Percentiles rank a stretch among this genome's conserved stretches.
Evolutionary conservation across 1,140 invertebrate species (phyloP).

Genomic region (Ericerus pela): DNA sequence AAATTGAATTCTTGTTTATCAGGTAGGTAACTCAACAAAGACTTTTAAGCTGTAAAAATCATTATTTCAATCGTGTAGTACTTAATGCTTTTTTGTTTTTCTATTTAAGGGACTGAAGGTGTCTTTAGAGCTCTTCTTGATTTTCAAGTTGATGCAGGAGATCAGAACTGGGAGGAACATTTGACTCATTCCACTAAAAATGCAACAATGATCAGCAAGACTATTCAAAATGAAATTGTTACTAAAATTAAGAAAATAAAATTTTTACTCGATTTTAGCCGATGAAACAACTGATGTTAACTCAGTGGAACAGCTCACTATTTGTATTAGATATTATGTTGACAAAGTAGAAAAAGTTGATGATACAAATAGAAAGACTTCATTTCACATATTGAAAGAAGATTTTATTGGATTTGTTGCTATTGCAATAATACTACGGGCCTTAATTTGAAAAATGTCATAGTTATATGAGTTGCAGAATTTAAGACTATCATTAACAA

Average conservation of each 20-base stretch:
- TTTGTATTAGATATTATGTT: neutral
- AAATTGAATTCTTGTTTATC: no score
- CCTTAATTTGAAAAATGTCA: conserved; percentile 18
- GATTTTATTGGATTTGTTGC: conserved; percentile 23
- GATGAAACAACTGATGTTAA: conserved; percentile 6
- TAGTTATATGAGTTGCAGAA: conserved; percentile 19
- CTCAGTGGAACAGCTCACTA: neutral
- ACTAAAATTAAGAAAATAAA: conserved; percentile 6
- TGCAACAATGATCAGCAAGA: neutral
- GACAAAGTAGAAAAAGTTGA: no score
- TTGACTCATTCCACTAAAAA: conserved; percentile 6
- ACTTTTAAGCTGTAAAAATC: neutral
- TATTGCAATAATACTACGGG: conserved; percentile 20
- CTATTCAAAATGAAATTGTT: conserved; percentile 8
- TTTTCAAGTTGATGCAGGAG: conserved; percentile 20
- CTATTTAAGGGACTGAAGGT: conserved; percentile 18
- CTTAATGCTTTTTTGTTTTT: neutral
- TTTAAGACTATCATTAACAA: conserved; percentile 21
- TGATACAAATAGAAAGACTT: no score
- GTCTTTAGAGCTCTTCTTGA: conserved; percentile 22
- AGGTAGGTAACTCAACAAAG: no score
- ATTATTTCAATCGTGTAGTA: neutral
- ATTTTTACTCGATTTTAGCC: conserved; percentile 5
- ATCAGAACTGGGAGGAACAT: conserved; percentile 17
- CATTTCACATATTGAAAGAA: conserved; percentile 15